Evolutionary conservation across 1,140 invertebrate genomes (phyloP), one percentile per base, ranked within the genome.

Genomic region (Orius insidiosus): DNA sequence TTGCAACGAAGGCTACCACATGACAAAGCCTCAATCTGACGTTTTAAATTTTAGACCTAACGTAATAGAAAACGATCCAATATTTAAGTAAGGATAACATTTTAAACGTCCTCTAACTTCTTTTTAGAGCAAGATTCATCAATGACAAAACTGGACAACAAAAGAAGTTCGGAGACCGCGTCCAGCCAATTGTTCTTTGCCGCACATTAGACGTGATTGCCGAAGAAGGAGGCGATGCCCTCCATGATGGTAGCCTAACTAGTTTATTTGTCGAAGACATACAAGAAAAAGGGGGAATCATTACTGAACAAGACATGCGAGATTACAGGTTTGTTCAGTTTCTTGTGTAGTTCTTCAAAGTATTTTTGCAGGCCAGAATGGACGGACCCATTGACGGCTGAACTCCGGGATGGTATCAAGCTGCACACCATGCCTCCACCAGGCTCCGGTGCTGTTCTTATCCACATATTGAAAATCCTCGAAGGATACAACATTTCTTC

Each of bases 401-500:
- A 61, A 5, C 57, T 85, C 0, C 55, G 64, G 2, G 67, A 72
- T 48, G 73, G 74, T 1, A 64, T 77, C 5, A 74, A 59, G 0
- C 56, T 93, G 0, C 79, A 78, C 58, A 74, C 80, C 0, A 60
- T 76, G 2, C 79, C 78, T 0, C 74, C 84, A 0, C 87, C 90
- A 0, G 81, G 80, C 37, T 78, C 81, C 53, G 89, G 90, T 1
- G 63, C 74, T 13, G 63, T 94, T 11, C 63, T 93, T 2, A 70
- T 68, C 1, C 86, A 87, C 55, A 80, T 90, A 38, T 57, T 95
- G 5, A 84, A 83, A 54, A 75, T 94, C 42, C 65, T 97, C 15
- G 75, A 83, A 48, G 72, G 74, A 3, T 88, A 74, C 53, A 68
- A 75, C 30, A 73, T 85, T 35, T 30, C 48, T 19, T 13, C 37